Base-by-base conservation (phyloP, 2,113 vertebrate species). In the Macrotis lagotis region DNA sequence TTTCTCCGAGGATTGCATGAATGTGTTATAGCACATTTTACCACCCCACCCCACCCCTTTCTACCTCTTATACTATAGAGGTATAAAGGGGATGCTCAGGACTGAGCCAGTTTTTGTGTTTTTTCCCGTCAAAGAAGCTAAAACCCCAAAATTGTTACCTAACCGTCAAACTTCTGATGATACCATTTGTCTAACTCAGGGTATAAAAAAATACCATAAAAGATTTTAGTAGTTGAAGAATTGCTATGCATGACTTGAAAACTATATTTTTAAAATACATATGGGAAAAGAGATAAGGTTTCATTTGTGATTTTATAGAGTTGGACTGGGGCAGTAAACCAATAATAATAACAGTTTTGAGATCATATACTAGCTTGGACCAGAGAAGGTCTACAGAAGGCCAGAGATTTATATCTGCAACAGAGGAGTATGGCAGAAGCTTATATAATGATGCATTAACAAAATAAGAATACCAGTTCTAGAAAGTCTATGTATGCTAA, bases 321-420 rank as follows among this genome's bases (percentile, higher is more conserved):
- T 66, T 94, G 92, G 25, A 24, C 93, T 95, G n/a, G n/a, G 25
- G 66, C 91, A 94, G 0, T 93, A 24, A 66, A 88, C 55, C 22
- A 2, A 91, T 55, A 94, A 92, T 89, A 91, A 92, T 83, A 95
- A 92, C n/a, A n/a, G n/a, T 89, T 92, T 48, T 92, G 12, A 93
- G 74, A 93, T 66, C 93, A 51, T 48, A 26, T 50, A 0, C 89
- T 12, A 3, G 6, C 8, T 59, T 90, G 93, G 44, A 83, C 66
- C 51, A 83, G 53, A 52, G 93, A 89, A 93, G 0, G 96, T 26
- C 55, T 91, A 48, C 11, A 91, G 93, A 51, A 2, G 88, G 28
- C 51, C 59, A 91, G 22, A 93, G 50, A 51, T 89, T 96, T 96
- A 94, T 90, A 91, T 92, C 94, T n/a, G n/a, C 91, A 88, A 91